These are phyloP conservation scores for Fundulus diaphanus DNA, from an alignment of 2,797 vertebrate species.

Conservation along the genomic window DNA sequence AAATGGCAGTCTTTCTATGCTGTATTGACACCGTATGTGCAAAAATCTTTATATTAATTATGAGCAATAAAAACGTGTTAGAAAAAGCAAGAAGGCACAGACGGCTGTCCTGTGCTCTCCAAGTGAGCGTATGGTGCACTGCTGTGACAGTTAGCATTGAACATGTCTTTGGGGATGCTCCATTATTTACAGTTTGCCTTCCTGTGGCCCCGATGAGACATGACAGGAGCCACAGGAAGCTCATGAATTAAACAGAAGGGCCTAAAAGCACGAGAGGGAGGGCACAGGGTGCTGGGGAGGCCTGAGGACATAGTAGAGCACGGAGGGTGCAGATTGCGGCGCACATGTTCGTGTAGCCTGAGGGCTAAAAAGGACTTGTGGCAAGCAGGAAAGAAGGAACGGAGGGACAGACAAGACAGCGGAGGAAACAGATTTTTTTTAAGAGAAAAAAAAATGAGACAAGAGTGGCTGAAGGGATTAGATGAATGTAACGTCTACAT, in stretches of 20 bases:
- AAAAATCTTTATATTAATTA: conserved; percentile 41
- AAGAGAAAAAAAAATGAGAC: conserved; percentile 17
- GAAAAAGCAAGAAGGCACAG: conserved; percentile 24
- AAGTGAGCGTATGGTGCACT: conserved; percentile 41
- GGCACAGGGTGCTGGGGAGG: conserved; percentile 60
- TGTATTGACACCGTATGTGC: conserved; percentile 36
- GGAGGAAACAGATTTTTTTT: conserved; percentile 14
- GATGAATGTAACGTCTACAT: conserved; percentile 8
- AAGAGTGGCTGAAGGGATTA: conserved; percentile 1
- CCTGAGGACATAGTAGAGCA: conserved; percentile 57
- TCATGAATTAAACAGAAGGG: conserved; percentile 84
- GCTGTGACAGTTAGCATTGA: conserved; percentile 66
- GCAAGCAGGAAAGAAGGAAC: conserved; percentile 33
- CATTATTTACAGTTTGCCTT: conserved; percentile 85
- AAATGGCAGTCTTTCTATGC: not conserved
- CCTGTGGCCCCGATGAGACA: conserved; percentile 77
- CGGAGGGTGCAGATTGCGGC: conserved; percentile 62
- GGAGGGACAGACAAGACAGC: conserved; percentile 34
- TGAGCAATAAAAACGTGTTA: conserved; percentile 47
- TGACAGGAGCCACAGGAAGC: conserved; percentile 83
- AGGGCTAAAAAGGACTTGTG: conserved; percentile 44
- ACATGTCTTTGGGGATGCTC: conserved; percentile 75
- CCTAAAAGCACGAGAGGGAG: conserved; percentile 80
- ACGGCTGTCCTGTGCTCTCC: conserved; percentile 41
- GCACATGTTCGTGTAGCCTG: conserved; percentile 55